A percentile compares a stretch with the other conserved stretches of the same genome.
Conservation (phyloP, 2,888 invertebrate species). For the Tinea pellionella region DNA sequence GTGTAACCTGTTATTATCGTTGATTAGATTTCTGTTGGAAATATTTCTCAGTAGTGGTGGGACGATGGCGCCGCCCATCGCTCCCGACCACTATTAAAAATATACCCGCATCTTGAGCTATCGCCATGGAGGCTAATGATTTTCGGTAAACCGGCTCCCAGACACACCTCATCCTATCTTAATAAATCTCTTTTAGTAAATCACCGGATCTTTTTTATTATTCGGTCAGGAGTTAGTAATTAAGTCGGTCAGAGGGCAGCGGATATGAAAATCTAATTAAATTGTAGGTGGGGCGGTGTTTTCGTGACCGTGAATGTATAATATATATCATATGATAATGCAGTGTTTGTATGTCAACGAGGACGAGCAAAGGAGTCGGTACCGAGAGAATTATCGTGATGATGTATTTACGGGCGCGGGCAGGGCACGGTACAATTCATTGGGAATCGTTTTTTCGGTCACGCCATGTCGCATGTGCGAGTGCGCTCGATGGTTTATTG, state of each 20-base stretch:
- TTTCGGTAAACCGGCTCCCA: conserved; percentile 65
- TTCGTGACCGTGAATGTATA: background rate
- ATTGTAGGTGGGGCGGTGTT: conserved; percentile 36
- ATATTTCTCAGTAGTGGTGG: conserved; percentile 65
- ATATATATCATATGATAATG: conserved; percentile 14
- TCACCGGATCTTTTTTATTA: conserved; percentile 56
- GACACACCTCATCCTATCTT: conserved; percentile 58
- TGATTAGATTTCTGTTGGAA: conserved; percentile 70
- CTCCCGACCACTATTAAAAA: conserved; percentile 64
- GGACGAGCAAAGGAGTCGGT: conserved; percentile 20
- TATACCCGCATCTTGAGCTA: conserved; percentile 55
- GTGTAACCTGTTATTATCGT: conserved; percentile 67
- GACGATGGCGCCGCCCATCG: conserved; percentile 57
- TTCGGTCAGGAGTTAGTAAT: conserved; percentile 60
- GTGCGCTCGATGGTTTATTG: conserved; percentile 54
- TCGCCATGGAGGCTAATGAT: conserved; percentile 63
- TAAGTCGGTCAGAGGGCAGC: conserved; percentile 69
- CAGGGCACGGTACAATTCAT: conserved; percentile 48
- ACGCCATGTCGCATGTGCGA: conserved; percentile 65
- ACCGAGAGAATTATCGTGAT: conserved; percentile 37
- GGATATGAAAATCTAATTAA: conserved; percentile 64
- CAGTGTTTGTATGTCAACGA: conserved; percentile 23
- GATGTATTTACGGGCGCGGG: conserved; percentile 50
- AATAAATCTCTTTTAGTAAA: conserved; percentile 58
- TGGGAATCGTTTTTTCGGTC: conserved; percentile 61